Percentiles rank a stretch among this genome's conserved stretches.
phyloP scores from a whole-genome alignment of 1,140 invertebrate genomes.

The Camponotus pennsylvanicus region DNA sequence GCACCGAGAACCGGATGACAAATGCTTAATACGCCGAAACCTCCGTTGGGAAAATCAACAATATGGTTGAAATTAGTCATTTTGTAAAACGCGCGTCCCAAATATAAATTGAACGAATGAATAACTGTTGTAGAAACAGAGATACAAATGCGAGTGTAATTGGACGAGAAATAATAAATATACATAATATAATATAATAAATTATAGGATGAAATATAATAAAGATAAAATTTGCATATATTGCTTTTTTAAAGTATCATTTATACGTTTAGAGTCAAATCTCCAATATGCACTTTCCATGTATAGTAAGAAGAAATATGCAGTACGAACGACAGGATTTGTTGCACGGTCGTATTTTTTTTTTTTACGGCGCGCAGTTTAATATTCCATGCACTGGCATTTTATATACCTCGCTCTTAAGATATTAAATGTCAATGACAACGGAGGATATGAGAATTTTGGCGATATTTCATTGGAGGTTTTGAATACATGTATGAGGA shows the following conservation, averaged over 20 bases:
- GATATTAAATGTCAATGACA: constrained; percentile 60
- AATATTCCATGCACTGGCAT: constrained; percentile 41
- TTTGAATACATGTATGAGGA: constrained; percentile 61
- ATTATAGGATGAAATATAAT: background rate
- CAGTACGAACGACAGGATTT: background rate
- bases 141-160: background rate
- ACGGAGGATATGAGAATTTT: constrained; percentile 37
- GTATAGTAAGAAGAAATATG: no score
- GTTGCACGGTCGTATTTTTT: background rate
- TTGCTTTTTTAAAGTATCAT: background rate
- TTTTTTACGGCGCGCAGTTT: background rate
- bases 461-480: constrained; percentile 55
- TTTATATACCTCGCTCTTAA: constrained; percentile 49
- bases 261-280: background rate
- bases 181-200: background rate
- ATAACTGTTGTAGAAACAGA: constrained; percentile 4
- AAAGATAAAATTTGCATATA: constrained; percentile 2
- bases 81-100: constrained; percentile 16
- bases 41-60: constrained; percentile 38
- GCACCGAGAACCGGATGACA: background rate
- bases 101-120: background rate
- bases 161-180: background rate
- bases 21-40: constrained; percentile 42
- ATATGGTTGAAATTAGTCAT: constrained; percentile 45
- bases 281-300: no score